Evolutionary conservation across 2,888 invertebrate genomes (phyloP).

Genomic region (Heliconius erato): DNA sequence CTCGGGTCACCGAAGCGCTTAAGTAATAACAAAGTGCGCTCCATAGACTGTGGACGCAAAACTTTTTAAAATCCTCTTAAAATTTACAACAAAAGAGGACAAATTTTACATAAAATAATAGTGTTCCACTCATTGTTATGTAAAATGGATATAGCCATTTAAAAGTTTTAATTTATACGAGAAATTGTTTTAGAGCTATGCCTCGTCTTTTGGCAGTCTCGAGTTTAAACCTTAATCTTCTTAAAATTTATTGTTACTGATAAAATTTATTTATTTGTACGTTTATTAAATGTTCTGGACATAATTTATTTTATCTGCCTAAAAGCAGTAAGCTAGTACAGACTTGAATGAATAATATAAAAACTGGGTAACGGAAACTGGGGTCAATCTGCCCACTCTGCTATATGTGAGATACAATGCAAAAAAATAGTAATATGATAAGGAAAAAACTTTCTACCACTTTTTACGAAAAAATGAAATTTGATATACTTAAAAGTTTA

Average conservation of each 20-base stretch:
- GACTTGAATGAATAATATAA: no score
- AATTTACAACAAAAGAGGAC: constrained; percentile 47
- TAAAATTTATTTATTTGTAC: neutral
- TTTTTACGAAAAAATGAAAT: no score
- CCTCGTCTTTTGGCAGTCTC: constrained; percentile 42
- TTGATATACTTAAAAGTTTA: no score
- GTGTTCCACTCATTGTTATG: constrained; percentile 64
- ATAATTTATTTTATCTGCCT: neutral
- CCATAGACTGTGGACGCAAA: neutral
- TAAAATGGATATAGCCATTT: constrained; percentile 67
- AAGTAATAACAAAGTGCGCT: constrained; percentile 13
- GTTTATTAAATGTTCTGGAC: neutral
- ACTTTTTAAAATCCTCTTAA: constrained; percentile 50
- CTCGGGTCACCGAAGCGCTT: constrained; percentile 10
- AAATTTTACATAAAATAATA: constrained; percentile 63
- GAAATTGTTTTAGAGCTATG: constrained; percentile 60
- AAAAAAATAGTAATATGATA: no score
- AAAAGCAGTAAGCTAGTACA: neutral
- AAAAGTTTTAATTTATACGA: constrained; percentile 72
- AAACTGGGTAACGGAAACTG: no score
- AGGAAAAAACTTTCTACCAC: no score
- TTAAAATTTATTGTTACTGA: constrained; percentile 35
- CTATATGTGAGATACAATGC: no score
- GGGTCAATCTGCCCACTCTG: no score
- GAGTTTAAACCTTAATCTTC: constrained; percentile 39